Base-by-base conservation (phyloP, 2,113 vertebrate species). In the Oreotragus oreotragus region DNA sequence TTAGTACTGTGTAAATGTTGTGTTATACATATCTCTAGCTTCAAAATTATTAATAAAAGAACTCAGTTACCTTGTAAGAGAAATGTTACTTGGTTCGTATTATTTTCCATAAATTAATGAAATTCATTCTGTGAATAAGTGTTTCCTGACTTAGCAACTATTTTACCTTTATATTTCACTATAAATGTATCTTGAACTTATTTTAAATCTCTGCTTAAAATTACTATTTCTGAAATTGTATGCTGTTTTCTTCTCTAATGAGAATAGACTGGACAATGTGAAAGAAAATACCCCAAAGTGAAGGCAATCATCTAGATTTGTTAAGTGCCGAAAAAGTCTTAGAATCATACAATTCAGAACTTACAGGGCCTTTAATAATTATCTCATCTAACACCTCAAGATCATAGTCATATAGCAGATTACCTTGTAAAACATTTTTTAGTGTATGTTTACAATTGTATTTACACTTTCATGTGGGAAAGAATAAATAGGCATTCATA, bases 401-500 rank as follows among this genome's bases (percentile, higher is more conserved):
- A 23, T 85, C 53, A 53, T 92, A 14, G 25, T 95, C 27, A 53
- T 90, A 49, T 53, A 88, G 80, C 62, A 94, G 27, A 27, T 88
- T 94, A 64, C 3, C 55, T 94, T 97, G 23, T 95, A 89, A 95
- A 90, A 97, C 21, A 47, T 96, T 97, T 97, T 60, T 93, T 83
- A 85, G 84, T 92, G 91, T 51, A 43, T 96, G 80, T 93, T 95
- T 97, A 95, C 33, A 96, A 49, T 10, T 62, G 33, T 36, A 64
- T 33, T 64, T 96, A 88, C 55, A 89, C 28, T 96, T 91, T 90
- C 36, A 58, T 90, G 39, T 96, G 51, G 51, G 79, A 95, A 96
- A 92, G 36, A 97, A 97, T 97, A 97, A 96, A 88, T 95, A 30
- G n/a, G n/a, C n/a, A n/a, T n/a, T n/a, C n/a, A n/a, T n/a, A n/a